Conservation (phyloP, 64 coral and sea anemone genomes). For the Montipora efflorescens region DNA sequence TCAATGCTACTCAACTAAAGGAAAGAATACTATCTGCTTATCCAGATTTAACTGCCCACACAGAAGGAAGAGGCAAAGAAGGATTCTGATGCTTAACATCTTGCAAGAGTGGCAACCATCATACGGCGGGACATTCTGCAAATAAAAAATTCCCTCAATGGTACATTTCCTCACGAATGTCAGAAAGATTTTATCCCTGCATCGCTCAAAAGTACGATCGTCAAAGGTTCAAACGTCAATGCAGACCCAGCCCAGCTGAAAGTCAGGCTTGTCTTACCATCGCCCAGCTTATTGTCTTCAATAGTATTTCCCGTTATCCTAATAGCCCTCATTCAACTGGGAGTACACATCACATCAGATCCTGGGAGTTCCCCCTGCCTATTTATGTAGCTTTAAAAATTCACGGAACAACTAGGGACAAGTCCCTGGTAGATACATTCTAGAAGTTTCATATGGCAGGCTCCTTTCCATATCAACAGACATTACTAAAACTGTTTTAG, state of each 20-base stretch:
- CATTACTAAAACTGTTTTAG: constrained; percentile 37
- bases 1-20: constrained; percentile 61
- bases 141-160: constrained; percentile 67
- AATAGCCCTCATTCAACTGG: constrained; percentile 33
- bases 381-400: constrained; percentile 37
- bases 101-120: constrained; percentile 63
- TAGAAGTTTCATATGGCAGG: constrained; percentile 65
- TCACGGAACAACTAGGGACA: constrained; percentile 70
- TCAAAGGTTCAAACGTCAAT: constrained; percentile 41
- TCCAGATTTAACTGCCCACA: constrained; percentile 51
- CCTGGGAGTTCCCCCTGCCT: constrained; percentile 38
- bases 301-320: constrained; percentile 32
- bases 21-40: constrained; percentile 34
- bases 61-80: constrained; percentile 52
- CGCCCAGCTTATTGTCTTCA: constrained; percentile 56
- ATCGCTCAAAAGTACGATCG: constrained; percentile 18
- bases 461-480: constrained; percentile 31
- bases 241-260: background rate
- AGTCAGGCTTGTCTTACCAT: constrained; percentile 7
- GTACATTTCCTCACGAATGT: constrained; percentile 59
- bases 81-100: constrained; percentile 49
- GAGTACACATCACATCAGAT: constrained; percentile 42
- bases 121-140: constrained; percentile 61
- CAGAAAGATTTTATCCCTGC: constrained; percentile 22
- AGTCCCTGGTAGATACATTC: constrained; percentile 45